These are phyloP conservation scores for Mnemiopsis leidyi DNA, from an alignment of 37 sponge, comb jelly and placozoan genomes.

Conservation along the genomic window DNA sequence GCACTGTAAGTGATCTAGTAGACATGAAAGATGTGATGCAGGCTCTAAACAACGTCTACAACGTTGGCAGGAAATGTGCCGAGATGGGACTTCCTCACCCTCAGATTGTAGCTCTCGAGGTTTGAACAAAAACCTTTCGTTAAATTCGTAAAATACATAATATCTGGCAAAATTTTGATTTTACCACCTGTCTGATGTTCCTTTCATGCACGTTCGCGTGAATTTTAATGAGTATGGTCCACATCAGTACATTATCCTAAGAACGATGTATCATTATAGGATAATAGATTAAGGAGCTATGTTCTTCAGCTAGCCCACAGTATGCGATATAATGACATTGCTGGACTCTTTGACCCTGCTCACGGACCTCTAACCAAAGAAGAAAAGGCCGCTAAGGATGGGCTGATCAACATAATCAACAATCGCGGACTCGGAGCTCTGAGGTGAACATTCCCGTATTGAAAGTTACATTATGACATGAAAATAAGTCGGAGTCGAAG, in stretches of 20 bases:
- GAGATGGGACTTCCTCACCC: constrained; percentile 8
- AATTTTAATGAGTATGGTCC: too few relatives aligned
- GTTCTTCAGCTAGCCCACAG: constrained; percentile 10
- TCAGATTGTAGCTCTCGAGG: constrained; percentile 4
- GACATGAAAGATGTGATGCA: constrained; percentile 29
- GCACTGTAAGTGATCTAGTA: constrained; percentile 36
- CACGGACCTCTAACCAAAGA: neutral
- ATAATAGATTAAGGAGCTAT: too few relatives aligned
- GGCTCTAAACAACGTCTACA: constrained; percentile 52
- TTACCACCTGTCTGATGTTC: too few relatives aligned
- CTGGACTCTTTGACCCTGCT: constrained; percentile 8
- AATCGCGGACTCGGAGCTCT: constrained; percentile 17
- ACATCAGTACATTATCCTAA: too few relatives aligned
- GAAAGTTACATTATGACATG: too few relatives aligned
- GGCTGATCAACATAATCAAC: constrained; percentile 6
- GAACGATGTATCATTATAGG: too few relatives aligned
- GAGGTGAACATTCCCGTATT: too few relatives aligned
- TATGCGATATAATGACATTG: neutral
- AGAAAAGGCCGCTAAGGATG: constrained; percentile 43
- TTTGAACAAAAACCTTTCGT: neutral
- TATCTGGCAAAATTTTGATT: too few relatives aligned
- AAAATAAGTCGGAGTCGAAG: too few relatives aligned
- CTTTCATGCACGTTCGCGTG: too few relatives aligned
- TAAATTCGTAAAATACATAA: neutral
- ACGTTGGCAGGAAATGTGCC: neutral